Conservation (phyloP, 2,797 vertebrate species). For the Rhyacichthys aspro region DNA sequence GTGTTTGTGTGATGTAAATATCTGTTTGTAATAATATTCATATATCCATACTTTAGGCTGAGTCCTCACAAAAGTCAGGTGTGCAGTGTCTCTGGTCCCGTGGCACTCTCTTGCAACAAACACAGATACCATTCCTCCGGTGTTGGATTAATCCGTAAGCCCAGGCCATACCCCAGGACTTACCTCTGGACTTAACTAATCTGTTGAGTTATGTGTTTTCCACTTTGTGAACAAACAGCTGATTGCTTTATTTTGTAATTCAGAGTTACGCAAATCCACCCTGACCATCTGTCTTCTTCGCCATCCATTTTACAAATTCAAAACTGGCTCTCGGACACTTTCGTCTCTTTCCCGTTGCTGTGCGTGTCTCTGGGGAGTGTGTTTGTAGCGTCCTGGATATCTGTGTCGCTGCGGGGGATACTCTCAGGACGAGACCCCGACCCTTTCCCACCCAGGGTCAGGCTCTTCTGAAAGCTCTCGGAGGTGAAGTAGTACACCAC, state of each 20-base stretch:
- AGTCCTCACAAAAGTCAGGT: constrained; percentile 21
- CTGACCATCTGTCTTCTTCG: constrained; percentile 13
- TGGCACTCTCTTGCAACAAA: constrained; percentile 49
- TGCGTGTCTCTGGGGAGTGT: constrained; percentile 60
- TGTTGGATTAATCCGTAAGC: constrained; percentile 69
- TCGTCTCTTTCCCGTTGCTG: constrained; percentile 86
- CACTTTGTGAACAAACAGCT: constrained; percentile 64
- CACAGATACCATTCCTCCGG: constrained; percentile 67
- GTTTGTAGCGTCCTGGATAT: constrained; percentile 58
- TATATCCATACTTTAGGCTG: not conserved
- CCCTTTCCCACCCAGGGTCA: constrained; percentile 85
- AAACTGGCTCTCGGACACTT: constrained; percentile 85
- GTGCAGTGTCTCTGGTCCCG: constrained; percentile 42
- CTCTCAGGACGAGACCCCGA: constrained; percentile 85
- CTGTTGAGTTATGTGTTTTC: constrained; percentile 75
- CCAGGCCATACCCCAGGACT: constrained; percentile 67
- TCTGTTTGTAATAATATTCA: not conserved
- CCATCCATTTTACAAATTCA: constrained; percentile 45
- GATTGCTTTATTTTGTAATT: constrained; percentile 50
- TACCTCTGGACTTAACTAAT: constrained; percentile 74
- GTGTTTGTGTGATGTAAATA: too few species aligned
- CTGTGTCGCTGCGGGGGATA: constrained; percentile 83
- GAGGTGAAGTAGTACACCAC: constrained; percentile 98
- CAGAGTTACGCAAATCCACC: constrained; percentile 20
- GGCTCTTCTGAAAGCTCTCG: constrained; percentile 96